These are phyloP conservation scores for Margarornis squamiger DNA, from an alignment of 2,797 vertebrate species.

Conservation along the genomic window DNA sequence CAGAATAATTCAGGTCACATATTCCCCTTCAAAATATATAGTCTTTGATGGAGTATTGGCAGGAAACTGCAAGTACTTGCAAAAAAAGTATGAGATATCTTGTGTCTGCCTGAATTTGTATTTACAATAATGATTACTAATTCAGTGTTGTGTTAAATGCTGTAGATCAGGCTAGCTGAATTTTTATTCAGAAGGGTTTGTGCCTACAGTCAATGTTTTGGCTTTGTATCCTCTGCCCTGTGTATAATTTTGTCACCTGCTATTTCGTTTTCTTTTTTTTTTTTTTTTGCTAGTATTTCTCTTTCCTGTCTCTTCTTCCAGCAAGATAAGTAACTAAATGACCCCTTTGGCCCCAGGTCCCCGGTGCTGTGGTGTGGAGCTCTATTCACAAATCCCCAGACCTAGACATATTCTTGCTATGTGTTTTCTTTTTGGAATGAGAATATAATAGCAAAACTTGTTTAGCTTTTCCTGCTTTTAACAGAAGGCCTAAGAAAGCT, in stretches of 20 bases:
- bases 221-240: background rate
- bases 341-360: background rate
- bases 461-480: slow-evolving; percentile 37
- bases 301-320: background rate
- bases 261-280: background rate
- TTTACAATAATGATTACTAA: background rate
- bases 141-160: background rate
- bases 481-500: background rate
- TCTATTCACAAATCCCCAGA: background rate
- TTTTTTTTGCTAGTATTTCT: background rate
- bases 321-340: background rate
- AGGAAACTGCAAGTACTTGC: background rate
- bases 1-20: background rate
- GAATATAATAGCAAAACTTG: background rate
- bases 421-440: background rate
- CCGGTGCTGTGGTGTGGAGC: background rate
- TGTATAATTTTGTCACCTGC: background rate
- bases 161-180: background rate
- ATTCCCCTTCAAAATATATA: background rate
- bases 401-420: background rate
- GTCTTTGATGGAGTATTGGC: background rate
- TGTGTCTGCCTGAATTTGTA: background rate
- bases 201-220: background rate
- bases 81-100: background rate
- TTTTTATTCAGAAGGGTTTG: background rate